These are phyloP conservation scores for Baryphthengus martii DNA, from an alignment of 2,113 vertebrate genomes.

Conservation along the genomic window DNA sequence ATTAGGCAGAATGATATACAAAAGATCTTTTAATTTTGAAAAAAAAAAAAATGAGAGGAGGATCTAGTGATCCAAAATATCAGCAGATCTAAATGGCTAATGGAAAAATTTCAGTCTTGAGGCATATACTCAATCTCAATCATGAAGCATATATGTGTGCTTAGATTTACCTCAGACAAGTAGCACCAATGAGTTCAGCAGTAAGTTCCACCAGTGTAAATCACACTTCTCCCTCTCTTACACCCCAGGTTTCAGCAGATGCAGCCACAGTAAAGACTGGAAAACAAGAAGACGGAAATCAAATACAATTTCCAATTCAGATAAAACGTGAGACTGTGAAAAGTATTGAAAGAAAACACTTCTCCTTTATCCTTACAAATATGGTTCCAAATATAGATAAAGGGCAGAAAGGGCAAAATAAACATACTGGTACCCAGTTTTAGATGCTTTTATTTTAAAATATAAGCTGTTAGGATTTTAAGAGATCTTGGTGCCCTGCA, in stretches of 20 bases:
- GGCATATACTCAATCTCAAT: neutral
- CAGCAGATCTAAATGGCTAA: neutral
- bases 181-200: constrained; percentile 27
- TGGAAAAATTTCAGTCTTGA: neutral
- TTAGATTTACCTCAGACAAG: constrained; percentile 49
- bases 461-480: neutral
- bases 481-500: neutral
- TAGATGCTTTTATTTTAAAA: neutral
- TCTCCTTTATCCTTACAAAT: neutral
- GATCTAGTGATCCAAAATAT: neutral
- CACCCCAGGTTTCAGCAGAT: constrained; percentile 41
- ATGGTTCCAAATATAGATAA: neutral
- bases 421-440: neutral
- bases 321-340: constrained; percentile 7
- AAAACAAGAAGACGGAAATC: neutral
- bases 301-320: constrained; percentile 33
- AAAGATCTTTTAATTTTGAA: neutral
- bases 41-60: neutral
- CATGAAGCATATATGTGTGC: neutral
- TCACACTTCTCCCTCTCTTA: constrained; percentile 36
- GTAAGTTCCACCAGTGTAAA: constrained; percentile 24
- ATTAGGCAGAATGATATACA: neutral
- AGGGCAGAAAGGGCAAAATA: neutral
- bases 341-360: constrained; percentile 5
- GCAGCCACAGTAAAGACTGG: constrained; percentile 18